Base-by-base conservation (phyloP, 2,888 invertebrate genomes). In the Julus scanicus region DNA sequence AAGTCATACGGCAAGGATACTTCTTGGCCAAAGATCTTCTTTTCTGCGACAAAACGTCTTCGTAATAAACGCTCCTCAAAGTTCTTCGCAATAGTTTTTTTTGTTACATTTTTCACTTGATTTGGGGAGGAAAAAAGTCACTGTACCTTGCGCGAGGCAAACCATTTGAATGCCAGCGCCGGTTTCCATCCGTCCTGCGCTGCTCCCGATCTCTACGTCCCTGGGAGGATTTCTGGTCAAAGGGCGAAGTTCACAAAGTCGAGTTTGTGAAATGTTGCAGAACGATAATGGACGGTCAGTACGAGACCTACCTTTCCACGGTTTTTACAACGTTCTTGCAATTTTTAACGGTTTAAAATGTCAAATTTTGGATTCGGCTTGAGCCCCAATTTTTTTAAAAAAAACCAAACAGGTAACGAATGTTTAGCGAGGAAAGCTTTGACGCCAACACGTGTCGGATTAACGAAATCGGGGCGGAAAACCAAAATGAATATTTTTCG, bases 91-190 rank as follows among this genome's bases (percentile, higher is more conserved):
- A 53, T 53, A 13, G 53, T 13, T 53, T 53, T 53, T 53, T 53
- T 53, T 53, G 53, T 15, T 15, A 53, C 53, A 53, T 53, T 53
- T 53, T 9, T 53, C 63, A 63, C 63, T 63, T 63, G n/a, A 63
- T 57, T 63, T 63, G 37, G 86, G 86, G 49, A 86, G 86, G 48
- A 86, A 86, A 86, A 86, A 86, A 86, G 86, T 48, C 86, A 87
- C 87, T 15, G 87, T 87, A 87, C 87, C 87, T 87, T 87, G 71
- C 87, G 87, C 87, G 37, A 40, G 57, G 48, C 87, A 87, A 63
- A 71, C 8, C 71, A 87, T 87, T 87, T 87, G 87, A 87, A 57
- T 87, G 87, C 48, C 87, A 71, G 87, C 87, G 87, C 87, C 49
- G 44, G 37, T 86, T 37, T 49, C 86, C 49, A 71, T 87, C 87